Evolutionary conservation across 2,113 vertebrate species (phyloP), one percentile per base, ranked within the genome.

Genomic region (Siniperca chuatsi): DNA sequence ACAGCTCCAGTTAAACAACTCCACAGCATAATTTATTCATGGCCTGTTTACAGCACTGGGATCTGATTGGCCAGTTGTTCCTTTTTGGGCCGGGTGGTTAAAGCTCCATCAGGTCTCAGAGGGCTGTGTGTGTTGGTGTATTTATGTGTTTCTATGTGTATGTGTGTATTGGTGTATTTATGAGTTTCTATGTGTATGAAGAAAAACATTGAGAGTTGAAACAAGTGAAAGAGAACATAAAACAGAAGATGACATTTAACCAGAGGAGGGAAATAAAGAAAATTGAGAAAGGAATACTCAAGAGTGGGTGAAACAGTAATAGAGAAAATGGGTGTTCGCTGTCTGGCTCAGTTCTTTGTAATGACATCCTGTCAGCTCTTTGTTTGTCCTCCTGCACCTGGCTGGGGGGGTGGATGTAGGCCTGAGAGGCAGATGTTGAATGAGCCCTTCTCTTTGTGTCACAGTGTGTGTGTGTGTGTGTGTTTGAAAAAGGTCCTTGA

Each of bases 361-460:
- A 87, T 84, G 64, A 84, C 81, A 86, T 71, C 55, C 84, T 61
- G 35, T 81, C 66, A 37, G 64, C 55, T 80, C 75, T 88, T 75
- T 90, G 82, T 91, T 89, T 82, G 71, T 85, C 54, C 40, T 76
- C 1, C 73, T 89, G 90, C 86, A 91, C 89, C 88, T 91, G 92
- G 82, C 40, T 68, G 50, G 72, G 82, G 82, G 78, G 73, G 46
- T 42, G 78, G 52, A 67, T 42, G 42, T 37, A 33, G 42, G 52
- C 85, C 70, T 62, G 61, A 46, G 74, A 83, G 83, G 79, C 75
- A 86, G 70, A 82, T 84, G 82, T 78, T 70, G 82, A 78, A 64
- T n/a, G 58, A 78, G 68, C 66, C 35, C 40, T 55, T 79, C 70
- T 23, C 58, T 85, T 68, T 90, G 78, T 69, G 16, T 73, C 48